Conservation (phyloP, 2,797 vertebrate genomes). For the Notamacropus eugenii region DNA sequence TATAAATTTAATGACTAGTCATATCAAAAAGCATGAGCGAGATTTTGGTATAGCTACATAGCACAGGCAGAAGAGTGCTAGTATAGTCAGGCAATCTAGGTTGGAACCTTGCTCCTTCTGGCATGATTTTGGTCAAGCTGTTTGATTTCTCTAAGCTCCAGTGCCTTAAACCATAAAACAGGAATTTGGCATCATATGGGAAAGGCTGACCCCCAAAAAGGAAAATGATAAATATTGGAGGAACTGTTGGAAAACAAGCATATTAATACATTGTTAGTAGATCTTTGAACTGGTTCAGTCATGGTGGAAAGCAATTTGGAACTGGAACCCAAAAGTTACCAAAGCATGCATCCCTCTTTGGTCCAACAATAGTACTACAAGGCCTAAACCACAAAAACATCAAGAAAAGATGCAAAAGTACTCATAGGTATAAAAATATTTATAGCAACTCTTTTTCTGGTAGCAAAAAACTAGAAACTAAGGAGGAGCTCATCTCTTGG, state of each 20-base stretch:
- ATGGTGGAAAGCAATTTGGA: not conserved
- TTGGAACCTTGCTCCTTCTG: not conserved
- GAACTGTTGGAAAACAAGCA: not conserved
- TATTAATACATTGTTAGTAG: not conserved
- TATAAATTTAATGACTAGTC: not conserved
- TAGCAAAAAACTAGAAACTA: not conserved
- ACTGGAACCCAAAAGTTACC: not conserved
- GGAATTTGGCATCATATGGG: not conserved
- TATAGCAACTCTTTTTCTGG: not conserved
- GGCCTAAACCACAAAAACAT: not conserved
- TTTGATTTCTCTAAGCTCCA: not conserved
- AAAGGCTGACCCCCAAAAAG: not conserved
- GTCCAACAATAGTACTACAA: not conserved
- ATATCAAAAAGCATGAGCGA: not conserved
- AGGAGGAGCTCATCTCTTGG: not conserved
- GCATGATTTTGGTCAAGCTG: not conserved
- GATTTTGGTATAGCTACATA: not conserved
- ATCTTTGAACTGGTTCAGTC: not conserved
- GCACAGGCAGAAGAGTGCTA: not conserved
- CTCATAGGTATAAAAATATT: not conserved
- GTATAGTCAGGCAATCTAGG: not conserved
- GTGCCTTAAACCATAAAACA: not conserved
- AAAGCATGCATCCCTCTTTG: not conserved
- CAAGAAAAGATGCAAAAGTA: not conserved
- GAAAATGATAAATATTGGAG: not conserved